Base-by-base conservation (phyloP, 35 echinoderm and acorn worm species). In the Apostichopus japonicus region DNA sequence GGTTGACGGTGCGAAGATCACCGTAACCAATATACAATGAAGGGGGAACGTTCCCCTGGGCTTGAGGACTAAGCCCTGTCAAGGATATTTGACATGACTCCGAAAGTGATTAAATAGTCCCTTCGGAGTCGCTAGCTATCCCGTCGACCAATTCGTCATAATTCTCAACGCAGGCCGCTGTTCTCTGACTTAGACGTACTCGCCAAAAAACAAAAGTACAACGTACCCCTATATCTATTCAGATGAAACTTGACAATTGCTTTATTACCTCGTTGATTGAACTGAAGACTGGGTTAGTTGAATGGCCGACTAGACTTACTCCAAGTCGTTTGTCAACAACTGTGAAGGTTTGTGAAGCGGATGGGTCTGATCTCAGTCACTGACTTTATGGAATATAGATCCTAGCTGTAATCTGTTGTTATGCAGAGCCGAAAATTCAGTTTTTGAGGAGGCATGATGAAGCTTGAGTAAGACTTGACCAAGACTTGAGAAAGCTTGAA, bases 61-160 rank as follows among this genome's bases (percentile, higher is more conserved):
- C 21, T 23, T 22, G 53, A n/a, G 17, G 81, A 58, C 54, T 57
- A n/a, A 75, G 63, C 4, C 16, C 56, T 58, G 54, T 57, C 81
- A 84, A 53, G 53, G 4, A 84, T 84, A 54, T 84, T 16, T 84
- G 81, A 84, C 81, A 84, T 59, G 81, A 24, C 53, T 84, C 81
- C 54, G 19, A 53, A 84, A 57, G 81, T n/a, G 81, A 84, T 84
- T 84, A 58, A 84, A 22, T 84, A 84, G 81, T 84, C 81, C 81
- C 81, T 3, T 84, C 53, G 81, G 81, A 84, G 51, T 19, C 17
- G 24, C 55, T 6, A 59, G 81, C 81, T 84, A n/a, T 23, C 5
- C n/a, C 80, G 54, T 21, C 19, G 81, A 24, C 56, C 54, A 52
- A 44, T 58, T 58, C 54, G 53, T 57, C 14, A 54, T 57, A 80